Conservation (phyloP, 2,113 vertebrate species). For the human (Homo sapiens) region DNA sequence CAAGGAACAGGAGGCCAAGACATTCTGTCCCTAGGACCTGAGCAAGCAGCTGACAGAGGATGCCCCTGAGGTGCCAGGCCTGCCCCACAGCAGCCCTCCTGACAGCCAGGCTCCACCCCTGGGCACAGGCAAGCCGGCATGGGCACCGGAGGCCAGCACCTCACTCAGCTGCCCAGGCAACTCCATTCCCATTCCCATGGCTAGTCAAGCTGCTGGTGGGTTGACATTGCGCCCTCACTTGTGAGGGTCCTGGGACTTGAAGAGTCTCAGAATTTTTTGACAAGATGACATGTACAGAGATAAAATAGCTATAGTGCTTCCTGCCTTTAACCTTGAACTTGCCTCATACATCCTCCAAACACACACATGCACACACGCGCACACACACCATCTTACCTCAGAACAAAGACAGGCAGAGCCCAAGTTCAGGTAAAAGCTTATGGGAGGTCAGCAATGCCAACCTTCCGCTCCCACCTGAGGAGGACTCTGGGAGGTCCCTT, state of each 20-base stretch:
- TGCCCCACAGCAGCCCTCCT: background rate
- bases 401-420: background rate
- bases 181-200: background rate
- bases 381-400: background rate
- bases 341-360: background rate
- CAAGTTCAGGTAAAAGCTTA: background rate
- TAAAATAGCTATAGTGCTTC: slow-evolving; percentile 3
- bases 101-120: background rate
- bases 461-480: background rate
- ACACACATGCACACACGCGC: background rate
- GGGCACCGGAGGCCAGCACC: background rate
- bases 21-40: background rate
- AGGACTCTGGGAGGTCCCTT: background rate
- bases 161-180: background rate
- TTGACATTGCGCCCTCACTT: background rate
- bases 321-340: slow-evolving; percentile 9
- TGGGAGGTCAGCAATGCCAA: background rate
- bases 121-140: background rate
- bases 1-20: background rate
- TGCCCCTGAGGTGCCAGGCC: background rate
- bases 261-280: background rate
- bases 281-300: slow-evolving; percentile 36
- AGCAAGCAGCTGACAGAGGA: background rate
- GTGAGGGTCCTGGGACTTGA: background rate
- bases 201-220: background rate